Evolutionary conservation across 1,140 invertebrate genomes (phyloP), one percentile per base, ranked within the genome.

Genomic region (Drosophila sturtevanti): DNA sequence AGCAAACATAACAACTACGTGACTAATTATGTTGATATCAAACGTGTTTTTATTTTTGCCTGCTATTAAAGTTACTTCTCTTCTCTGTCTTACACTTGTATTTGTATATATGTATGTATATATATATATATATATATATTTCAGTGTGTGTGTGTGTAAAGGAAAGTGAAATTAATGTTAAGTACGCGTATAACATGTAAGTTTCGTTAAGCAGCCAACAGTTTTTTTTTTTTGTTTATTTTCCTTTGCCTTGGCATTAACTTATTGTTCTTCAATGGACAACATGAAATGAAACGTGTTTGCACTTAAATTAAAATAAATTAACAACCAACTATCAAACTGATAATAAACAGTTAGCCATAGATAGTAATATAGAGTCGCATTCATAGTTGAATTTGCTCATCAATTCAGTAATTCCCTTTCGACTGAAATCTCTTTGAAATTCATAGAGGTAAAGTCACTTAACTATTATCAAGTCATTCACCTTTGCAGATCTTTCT

Each of bases 1-100:
- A 89, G 80, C 72, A 90, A 90, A 70, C 76, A 90, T 86, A 86
- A 86, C 81, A 82, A 77, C 81, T 87, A 90, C 87, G 86, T 90
- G 87, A 90, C 87, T 90, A 90, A 90, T 90, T 90, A 90, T 82
- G 77, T 82, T 90, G 79, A 79, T 82, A 90, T 82, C 81, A 90
- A 89, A 71, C 65, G 67, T 77, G 51, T 69, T 70, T 66, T 64
- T 60, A 63, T 61, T 37, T 58, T 48, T 44, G 41, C 31, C 37
- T 22, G 63, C 58, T 66, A 70, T 78, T 81, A 67, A 74, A 67
- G 66, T 66, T 68, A 22, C 63, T 64, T 64, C n/a, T 64, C 59
- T 79, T 44, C 52, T 72, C 12, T n/a, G 27, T 41, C 37, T 52
- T 10, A 48, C 10, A 10, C 27, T n/a, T n/a, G n/a, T n/a, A n/a